Evolutionary conservation across 2,113 vertebrate species (phyloP), one percentile per base, ranked within the genome.

Genomic region (Microtus richardsoni): DNA sequence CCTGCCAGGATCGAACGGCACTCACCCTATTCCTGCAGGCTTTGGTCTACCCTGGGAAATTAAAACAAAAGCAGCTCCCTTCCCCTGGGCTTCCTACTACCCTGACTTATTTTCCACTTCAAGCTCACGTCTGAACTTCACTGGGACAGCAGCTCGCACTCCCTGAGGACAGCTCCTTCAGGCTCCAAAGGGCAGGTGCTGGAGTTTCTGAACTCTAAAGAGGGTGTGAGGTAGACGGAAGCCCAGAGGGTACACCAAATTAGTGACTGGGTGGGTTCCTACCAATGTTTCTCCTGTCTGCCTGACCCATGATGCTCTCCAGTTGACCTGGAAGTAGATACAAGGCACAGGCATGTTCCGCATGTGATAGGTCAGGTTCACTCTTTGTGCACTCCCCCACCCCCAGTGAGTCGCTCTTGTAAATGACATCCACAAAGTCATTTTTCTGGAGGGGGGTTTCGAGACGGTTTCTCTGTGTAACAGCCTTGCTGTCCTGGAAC

Each of bases 11-110:
- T 87, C 0, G 11, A 96, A 91, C 62, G 62, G 36, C 66, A 86
- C 78, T 89, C 96, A 73, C 70, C 82, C 68, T 26, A 66, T 75
- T 75, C 89, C 93, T 93, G 80, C 33, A 97, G 93, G 94, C 52
- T 58, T 74, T 9, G 16, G 83, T 68, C 83, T 91, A 83, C 91
- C 68, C 91, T 95, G 95, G 89, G 94, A 96, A 97, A 97, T 97
- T 95, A 95, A 95, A 96, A 91, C 66, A 73, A 90, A 97, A 91
- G 95, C 95, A 89, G 52, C 58, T 86, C 87, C 68, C 54, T 86
- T 70, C 96, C 85, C 91, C 47, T 1, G 49, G 78, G 94, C 39
- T 75, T 92, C 52, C 95, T 28, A 49, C 73, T 41, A 47, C 62
- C 84, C 80, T 62, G 75, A 89, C 89, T 93, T 94, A 87, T 93